A percentile compares a stretch with the other conserved stretches of the same genome.
These are phyloP conservation scores for Rapana venosa DNA, from an alignment of 2,888 invertebrate genomes.

Conservation along the genomic window DNA sequence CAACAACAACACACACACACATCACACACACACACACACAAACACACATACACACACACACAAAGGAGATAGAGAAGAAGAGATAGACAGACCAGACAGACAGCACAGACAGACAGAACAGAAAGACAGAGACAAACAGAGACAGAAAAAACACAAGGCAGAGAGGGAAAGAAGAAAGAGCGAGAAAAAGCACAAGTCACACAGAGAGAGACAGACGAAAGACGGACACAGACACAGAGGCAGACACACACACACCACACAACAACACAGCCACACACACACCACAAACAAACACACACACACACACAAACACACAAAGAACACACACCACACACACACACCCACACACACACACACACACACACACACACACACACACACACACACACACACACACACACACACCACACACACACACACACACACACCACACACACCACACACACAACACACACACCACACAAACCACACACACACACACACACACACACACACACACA, in stretches of 20 bases:
- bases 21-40: not conserved
- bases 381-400: not conserved
- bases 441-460: too few relatives aligned
- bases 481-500: too few relatives aligned
- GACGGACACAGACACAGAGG: not conserved
- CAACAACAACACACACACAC: too few relatives aligned
- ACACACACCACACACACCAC: not conserved
- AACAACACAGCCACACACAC: too few relatives aligned
- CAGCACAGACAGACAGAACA: not conserved
- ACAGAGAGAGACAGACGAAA: constrained; percentile 5
- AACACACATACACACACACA: not conserved
- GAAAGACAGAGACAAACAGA: not conserved
- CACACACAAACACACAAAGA: too few relatives aligned
- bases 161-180: not conserved
- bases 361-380: not conserved
- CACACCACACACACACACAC: not conserved
- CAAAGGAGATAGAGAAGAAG: not conserved
- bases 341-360: not conserved
- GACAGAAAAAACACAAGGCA: not conserved
- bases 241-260: not conserved
- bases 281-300: too few relatives aligned
- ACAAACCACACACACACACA: too few relatives aligned
- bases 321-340: too few relatives aligned
- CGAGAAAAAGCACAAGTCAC: not conserved
- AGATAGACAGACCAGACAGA: constrained; percentile 11